A percentile compares a stretch with the other conserved stretches of the same genome.
Evolutionary conservation across 2,113 vertebrate species (phyloP).

Genomic region (Cromileptes altivelis): DNA sequence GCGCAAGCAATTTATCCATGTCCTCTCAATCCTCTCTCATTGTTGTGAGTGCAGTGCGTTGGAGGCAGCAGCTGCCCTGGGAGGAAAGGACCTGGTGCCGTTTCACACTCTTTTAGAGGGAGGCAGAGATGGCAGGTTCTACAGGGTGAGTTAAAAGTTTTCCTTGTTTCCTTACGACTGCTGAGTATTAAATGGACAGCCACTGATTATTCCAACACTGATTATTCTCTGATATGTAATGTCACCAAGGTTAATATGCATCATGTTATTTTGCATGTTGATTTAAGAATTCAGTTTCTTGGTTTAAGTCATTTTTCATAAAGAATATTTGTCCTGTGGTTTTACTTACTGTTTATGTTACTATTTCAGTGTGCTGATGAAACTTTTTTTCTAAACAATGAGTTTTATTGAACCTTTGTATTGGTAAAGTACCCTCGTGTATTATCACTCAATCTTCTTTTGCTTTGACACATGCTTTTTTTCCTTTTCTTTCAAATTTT

Average conservation of each 20-base stretch:
- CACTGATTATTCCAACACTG: neutral
- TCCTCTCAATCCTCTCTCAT: slow-evolving; percentile 13
- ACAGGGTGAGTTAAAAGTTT: slow-evolving; percentile 84
- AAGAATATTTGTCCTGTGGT: neutral
- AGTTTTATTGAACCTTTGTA: neutral
- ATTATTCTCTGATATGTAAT: neutral
- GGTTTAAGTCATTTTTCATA: neutral
- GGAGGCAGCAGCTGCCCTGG: slow-evolving; percentile 89
- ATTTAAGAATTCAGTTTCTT: neutral
- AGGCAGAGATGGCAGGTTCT: slow-evolving; percentile 90
- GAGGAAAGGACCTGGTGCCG: slow-evolving; percentile 89
- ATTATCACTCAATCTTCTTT: neutral
- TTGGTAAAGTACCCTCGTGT: neutral
- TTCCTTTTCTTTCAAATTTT: neutral
- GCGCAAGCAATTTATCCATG: neutral
- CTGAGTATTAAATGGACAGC: neutral
- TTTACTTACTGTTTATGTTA: neutral
- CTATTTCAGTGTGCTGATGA: neutral
- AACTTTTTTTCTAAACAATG: neutral
- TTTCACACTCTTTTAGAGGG: slow-evolving; percentile 92
- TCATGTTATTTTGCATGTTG: neutral
- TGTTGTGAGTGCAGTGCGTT: slow-evolving; percentile 84
- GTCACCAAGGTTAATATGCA: neutral
- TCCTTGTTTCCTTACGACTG: neutral
- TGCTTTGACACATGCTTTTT: neutral